Evolutionary conservation across 2,888 invertebrate species (phyloP).

Genomic region (Lasioglossum pauxillum): DNA sequence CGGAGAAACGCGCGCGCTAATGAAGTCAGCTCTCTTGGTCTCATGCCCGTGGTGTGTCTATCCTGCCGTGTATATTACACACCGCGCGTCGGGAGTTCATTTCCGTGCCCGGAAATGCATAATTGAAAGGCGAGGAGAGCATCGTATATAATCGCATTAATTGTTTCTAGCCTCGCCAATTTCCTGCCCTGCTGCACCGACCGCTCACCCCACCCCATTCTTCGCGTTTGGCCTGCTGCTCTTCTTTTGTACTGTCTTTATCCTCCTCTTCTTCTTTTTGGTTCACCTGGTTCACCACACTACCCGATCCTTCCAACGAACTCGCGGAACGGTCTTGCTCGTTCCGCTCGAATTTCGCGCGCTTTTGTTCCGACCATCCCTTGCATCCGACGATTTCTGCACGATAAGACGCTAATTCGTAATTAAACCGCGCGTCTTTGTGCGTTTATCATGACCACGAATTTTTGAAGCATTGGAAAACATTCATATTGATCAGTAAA

Average conservation of each 20-base stretch:
- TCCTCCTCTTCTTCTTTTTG: background rate
- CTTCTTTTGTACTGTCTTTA: constrained; percentile 13
- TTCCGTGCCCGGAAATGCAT: constrained; percentile 79
- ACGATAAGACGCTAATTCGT: background rate
- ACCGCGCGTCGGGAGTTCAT: constrained; percentile 68
- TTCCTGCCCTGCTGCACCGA: constrained; percentile 72
- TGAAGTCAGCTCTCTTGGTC: background rate
- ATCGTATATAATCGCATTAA: constrained; percentile 79
- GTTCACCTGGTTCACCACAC: background rate
- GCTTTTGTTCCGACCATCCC: background rate
- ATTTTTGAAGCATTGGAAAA: background rate
- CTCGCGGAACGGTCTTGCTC: background rate
- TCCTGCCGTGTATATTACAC: constrained; percentile 12
- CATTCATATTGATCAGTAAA: background rate
- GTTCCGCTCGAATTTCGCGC: background rate
- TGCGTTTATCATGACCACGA: background rate
- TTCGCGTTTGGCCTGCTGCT: constrained; percentile 34
- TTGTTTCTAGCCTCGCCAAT: constrained; percentile 80
- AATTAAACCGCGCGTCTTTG: background rate
- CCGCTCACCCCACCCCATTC: constrained; percentile 1
- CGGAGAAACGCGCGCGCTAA: background rate
- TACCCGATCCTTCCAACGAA: background rate
- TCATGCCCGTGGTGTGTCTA: background rate
- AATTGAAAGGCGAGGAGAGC: constrained; percentile 79
- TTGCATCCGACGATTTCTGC: background rate